Evolutionary conservation across 1,140 invertebrate genomes (phyloP), one percentile per base, ranked within the genome.

Genomic region (Adoxophyes honmai): DNA sequence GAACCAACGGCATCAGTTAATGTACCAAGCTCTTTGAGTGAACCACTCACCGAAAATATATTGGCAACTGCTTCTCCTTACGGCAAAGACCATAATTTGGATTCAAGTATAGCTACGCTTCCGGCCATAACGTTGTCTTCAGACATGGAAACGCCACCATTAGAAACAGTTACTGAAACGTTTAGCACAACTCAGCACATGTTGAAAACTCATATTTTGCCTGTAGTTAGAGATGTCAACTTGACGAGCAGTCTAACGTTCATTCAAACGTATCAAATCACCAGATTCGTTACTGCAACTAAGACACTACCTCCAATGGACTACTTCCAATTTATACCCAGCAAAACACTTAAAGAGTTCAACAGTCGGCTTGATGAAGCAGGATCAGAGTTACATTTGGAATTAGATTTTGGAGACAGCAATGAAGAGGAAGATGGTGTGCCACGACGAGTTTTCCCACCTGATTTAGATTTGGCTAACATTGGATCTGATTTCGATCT

Each of bases 111-210:
- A 35, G 95, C 94, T 8, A 96, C 95, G 0, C 86, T 97, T 1
- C 96, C 95, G 9, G 92, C 95, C 0, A 92, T 97, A 63, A 93
- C 93, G 35, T 85, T 96, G 8, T 93, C 93, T 5, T 92, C 92
- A 8, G 93, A 93, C 58, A 91, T 93, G 63, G 94, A 94, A 66
- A 97, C 94, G 0, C 95, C 94, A 14, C 94, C 95, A 0, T 78
- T 97, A 52, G 95, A 97, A 89, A 97, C 95, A 0, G 88, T 96
- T n/a, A 97, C 95, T 0, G 96, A 97, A 86, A 96, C 95, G 0
- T 97, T 96, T 87, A 96, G 95, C 58, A 96, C 96, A 4, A 96
- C 95, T 0, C 95, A 97, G 81, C 92, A 94, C 0, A 92, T 97
- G 85, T 81, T 96, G 1, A 97, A 97, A 76, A 97, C 96, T 0